phyloP scores from a whole-genome alignment of 2,888 invertebrate species.

The Cenopis cana region DNA sequence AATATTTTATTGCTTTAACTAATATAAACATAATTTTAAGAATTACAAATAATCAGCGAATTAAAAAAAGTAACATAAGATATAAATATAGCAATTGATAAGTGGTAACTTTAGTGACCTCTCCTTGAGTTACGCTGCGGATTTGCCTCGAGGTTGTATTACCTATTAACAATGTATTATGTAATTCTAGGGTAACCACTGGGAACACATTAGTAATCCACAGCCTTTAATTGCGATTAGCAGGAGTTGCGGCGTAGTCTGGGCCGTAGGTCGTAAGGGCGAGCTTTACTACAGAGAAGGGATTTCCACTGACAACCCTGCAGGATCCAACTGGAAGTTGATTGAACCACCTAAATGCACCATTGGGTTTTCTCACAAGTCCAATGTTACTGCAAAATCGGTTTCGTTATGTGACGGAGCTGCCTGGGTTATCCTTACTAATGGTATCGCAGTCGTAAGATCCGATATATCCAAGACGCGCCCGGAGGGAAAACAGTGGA shows the following conservation, averaged over 20 bases:
- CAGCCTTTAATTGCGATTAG: constrained; percentile 91
- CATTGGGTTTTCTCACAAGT: constrained; percentile 66
- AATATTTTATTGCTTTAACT: no score
- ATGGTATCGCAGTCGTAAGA: constrained; percentile 90
- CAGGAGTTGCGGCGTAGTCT: constrained; percentile 88
- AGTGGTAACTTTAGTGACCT: background rate
- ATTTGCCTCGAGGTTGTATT: background rate
- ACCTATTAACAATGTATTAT: background rate
- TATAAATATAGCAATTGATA: background rate
- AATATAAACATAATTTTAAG: no score
- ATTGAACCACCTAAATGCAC: constrained; percentile 87
- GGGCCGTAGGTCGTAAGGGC: constrained; percentile 95
- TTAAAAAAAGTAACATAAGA: no score
- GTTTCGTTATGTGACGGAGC: constrained; percentile 89
- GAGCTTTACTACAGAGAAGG: constrained; percentile 93
- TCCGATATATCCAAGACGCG: constrained; percentile 90
- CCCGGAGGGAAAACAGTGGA: constrained; percentile 95
- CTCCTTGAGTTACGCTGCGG: background rate
- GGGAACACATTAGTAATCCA: constrained; percentile 93
- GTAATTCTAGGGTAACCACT: constrained; percentile 86
- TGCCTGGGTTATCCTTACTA: constrained; percentile 93
- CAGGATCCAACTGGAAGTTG: constrained; percentile 90
- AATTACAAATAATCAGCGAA: no score
- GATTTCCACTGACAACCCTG: constrained; percentile 87
- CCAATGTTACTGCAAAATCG: constrained; percentile 85